A percentile compares a stretch with the other conserved stretches of the same genome.
These are phyloP conservation scores for Hozukius guyotensis DNA, from an alignment of 2,797 vertebrate species.

Conservation along the genomic window DNA sequence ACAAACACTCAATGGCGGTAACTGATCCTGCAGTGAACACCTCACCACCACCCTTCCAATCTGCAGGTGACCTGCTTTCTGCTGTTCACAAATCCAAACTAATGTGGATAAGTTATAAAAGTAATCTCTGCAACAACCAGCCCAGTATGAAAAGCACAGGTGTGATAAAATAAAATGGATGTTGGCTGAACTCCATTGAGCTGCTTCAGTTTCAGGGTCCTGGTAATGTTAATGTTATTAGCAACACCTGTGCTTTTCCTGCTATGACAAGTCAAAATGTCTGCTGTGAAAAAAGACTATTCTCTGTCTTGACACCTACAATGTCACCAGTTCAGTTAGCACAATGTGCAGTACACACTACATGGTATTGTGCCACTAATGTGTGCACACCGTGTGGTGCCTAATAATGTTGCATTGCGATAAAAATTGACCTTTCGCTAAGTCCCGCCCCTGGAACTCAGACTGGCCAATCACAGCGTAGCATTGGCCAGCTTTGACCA, in stretches of 20 bases:
- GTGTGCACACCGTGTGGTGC: background rate
- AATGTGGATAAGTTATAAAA: background rate
- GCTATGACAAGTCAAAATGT: background rate
- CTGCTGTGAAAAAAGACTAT: background rate
- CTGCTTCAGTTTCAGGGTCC: background rate
- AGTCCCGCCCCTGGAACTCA: no score
- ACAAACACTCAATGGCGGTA: background rate
- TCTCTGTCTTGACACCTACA: background rate
- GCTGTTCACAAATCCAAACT: background rate
- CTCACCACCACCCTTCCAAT: background rate
- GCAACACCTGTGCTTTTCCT: no score
- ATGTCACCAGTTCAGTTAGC: background rate
- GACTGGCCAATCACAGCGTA: no score
- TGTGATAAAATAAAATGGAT: background rate
- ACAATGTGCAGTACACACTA: background rate
- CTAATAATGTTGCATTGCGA: background rate
- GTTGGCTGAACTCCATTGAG: background rate
- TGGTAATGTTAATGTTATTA: background rate
- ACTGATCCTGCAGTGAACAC: constrained; percentile 34
- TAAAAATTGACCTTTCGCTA: background rate
- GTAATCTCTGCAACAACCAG: background rate
- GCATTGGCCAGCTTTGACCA: no score
- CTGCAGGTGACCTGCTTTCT: background rate
- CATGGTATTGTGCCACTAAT: background rate
- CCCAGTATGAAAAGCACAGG: background rate